Evolutionary conservation across 1,140 invertebrate species (phyloP).

Genomic region (Diplogasteroides magnus): DNA sequence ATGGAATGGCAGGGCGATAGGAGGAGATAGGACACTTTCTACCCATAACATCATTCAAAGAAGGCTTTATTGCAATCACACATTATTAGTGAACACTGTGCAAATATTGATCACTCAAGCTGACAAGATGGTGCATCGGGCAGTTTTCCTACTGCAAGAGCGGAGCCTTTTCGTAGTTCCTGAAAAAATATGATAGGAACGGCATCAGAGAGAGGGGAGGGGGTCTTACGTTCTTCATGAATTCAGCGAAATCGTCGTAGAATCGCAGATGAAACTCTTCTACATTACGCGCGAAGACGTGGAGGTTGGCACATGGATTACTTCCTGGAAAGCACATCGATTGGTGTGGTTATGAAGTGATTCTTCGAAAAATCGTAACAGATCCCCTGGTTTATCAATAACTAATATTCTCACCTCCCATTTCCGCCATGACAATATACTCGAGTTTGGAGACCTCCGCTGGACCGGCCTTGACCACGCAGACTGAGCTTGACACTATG

Average conservation of each 20-base stretch:
- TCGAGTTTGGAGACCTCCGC: conserved; percentile 26
- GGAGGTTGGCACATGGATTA: conserved; percentile 11
- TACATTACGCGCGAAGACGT: conserved; percentile 32
- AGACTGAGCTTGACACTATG: conserved; percentile 17
- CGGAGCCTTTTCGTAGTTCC: no score
- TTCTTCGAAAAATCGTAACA: not conserved
- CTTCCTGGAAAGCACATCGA: not conserved
- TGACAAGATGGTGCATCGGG: no score
- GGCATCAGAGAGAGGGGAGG: not conserved
- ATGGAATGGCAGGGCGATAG: no score
- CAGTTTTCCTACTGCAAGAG: no score
- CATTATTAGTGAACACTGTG: no score
- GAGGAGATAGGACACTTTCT: no score
- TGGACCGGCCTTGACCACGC: conserved; percentile 30
- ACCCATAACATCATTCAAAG: no score
- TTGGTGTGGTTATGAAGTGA: no score
- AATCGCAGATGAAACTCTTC: conserved; percentile 32
- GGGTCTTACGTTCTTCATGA: conserved; percentile 28
- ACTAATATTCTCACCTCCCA: conserved; percentile 26
- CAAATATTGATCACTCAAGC: no score
- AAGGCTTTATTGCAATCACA: no score
- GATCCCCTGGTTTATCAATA: conserved; percentile 1
- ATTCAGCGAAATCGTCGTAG: conserved; percentile 32
- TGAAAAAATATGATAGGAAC: no score
- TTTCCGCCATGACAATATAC: conserved; percentile 34